Evolutionary conservation across 2,797 vertebrate species (phyloP).

Genomic region (Protonibea diacanthus): DNA sequence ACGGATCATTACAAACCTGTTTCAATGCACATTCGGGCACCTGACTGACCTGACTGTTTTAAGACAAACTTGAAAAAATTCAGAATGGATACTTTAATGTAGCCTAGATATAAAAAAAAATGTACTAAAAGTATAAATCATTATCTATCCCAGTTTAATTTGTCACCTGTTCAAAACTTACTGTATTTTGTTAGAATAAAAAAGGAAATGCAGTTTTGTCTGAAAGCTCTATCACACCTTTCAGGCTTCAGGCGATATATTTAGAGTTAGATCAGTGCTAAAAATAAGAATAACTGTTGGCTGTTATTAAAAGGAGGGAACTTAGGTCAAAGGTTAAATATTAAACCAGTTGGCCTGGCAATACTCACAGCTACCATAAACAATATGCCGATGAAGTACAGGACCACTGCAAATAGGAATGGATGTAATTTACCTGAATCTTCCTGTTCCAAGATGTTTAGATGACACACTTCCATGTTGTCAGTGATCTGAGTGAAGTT

Average conservation of each 20-base stretch:
- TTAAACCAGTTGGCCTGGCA: background rate
- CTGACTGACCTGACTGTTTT: background rate
- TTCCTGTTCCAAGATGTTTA: background rate
- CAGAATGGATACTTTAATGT: background rate
- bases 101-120: background rate
- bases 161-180: background rate
- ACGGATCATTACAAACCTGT: background rate
- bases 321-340: background rate
- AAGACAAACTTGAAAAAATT: background rate
- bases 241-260: background rate
- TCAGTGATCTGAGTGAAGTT: conserved; percentile 10
- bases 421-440: background rate
- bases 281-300: background rate
- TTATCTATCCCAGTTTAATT: background rate
- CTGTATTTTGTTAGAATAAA: background rate
- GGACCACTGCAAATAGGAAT: too few relatives aligned
- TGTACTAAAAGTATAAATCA: background rate
- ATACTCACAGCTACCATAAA: background rate
- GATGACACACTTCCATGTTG: background rate
- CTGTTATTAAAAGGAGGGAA: background rate
- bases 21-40: background rate
- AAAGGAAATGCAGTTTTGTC: background rate
- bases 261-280: background rate
- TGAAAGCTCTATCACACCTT: background rate
- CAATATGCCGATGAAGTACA: background rate